Conservation (phyloP, 2,797 vertebrate genomes). For the Kryptolebias ocellatus region DNA sequence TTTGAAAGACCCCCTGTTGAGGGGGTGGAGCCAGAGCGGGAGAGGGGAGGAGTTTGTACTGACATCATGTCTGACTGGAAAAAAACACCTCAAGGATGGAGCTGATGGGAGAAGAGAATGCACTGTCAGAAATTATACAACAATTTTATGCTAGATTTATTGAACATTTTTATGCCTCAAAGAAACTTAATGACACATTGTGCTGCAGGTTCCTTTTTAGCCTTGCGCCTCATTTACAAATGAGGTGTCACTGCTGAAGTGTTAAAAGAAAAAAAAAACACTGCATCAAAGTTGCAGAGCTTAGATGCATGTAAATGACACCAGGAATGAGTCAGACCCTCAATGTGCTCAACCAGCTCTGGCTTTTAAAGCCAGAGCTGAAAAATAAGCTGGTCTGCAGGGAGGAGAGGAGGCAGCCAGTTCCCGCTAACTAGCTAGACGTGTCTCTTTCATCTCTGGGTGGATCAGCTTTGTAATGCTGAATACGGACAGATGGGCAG, state of each 20-base stretch:
- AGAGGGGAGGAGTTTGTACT: slow-evolving; percentile 89
- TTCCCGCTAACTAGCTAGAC: slow-evolving; percentile 49
- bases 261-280: slow-evolving; percentile 40
- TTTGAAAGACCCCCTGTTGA: slow-evolving; percentile 87
- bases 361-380: slow-evolving; percentile 45
- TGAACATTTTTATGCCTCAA: neutral
- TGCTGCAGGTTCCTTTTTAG: slow-evolving; percentile 13
- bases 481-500: slow-evolving; percentile 36
- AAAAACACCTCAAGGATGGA: slow-evolving; percentile 67
- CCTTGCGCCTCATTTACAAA: slow-evolving; percentile 32
- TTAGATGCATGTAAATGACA: slow-evolving; percentile 47
- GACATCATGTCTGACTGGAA: slow-evolving; percentile 84
- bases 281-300: slow-evolving; percentile 46
- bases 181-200: slow-evolving; percentile 9
- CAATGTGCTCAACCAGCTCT: slow-evolving; percentile 48
- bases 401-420: slow-evolving; percentile 56
- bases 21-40: slow-evolving; percentile 84
- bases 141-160: neutral
- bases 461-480: slow-evolving; percentile 49
- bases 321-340: slow-evolving; percentile 55
- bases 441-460: slow-evolving; percentile 59
- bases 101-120: slow-evolving; percentile 49
- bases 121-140: slow-evolving; percentile 9
- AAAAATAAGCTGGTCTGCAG: slow-evolving; percentile 47
- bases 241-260: slow-evolving; percentile 35